Evolutionary conservation across 2,797 vertebrate genomes (phyloP).

Genomic region (Pipistrellus pygmaeus): DNA sequence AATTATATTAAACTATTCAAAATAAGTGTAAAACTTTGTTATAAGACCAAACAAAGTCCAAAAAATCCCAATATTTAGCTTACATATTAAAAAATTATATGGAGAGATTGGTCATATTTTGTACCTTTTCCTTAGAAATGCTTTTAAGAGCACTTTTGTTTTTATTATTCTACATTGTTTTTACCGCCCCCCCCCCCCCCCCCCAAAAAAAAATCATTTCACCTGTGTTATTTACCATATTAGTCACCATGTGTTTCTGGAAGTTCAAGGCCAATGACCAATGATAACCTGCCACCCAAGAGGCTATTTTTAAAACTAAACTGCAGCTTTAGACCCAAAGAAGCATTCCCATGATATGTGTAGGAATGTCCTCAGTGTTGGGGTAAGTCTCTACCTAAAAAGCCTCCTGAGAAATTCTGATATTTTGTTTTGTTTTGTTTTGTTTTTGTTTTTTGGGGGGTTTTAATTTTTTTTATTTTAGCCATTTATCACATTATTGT

Average conservation of each 20-base stretch:
- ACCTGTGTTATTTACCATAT: not conserved
- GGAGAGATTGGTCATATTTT: not conserved
- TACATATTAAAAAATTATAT: not conserved
- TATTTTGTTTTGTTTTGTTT: not conserved
- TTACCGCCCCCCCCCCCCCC: no score
- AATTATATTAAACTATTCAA: constrained; percentile 48
- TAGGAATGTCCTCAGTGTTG: not conserved
- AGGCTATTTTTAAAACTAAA: not conserved
- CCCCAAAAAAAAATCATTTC: not conserved
- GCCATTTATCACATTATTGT: no score
- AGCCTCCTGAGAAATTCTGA: constrained; percentile 47
- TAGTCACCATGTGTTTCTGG: constrained; percentile 1
- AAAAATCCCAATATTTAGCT: not conserved
- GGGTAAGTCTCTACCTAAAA: not conserved
- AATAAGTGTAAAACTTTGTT: not conserved
- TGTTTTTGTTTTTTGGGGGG: no score
- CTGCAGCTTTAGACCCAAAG: constrained; percentile 12
- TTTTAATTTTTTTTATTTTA: no score
- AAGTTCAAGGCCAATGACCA: not conserved
- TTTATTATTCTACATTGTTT: not conserved
- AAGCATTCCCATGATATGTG: not conserved
- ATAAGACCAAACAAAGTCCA: constrained; percentile 26
- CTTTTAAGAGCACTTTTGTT: constrained; percentile 30
- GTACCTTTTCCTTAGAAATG: constrained; percentile 3
- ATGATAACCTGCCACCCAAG: not conserved